These are phyloP conservation scores for Psammodynastes pulverulentus DNA, from an alignment of 2,113 vertebrate genomes.

Conservation along the genomic window DNA sequence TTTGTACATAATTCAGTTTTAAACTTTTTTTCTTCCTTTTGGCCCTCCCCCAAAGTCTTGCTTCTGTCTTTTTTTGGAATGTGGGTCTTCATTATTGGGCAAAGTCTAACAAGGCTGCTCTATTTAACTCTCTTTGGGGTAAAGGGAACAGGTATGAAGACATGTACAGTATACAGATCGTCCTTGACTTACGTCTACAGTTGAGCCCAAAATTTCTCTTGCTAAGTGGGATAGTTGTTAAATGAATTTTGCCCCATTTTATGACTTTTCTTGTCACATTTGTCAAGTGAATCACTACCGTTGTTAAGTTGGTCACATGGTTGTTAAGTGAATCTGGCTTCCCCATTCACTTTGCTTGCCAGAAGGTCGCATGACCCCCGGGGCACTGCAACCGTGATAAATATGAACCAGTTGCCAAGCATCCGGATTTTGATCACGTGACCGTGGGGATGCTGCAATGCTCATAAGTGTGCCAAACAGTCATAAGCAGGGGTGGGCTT, in stretches of 20 bases:
- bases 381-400: not conserved
- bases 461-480: not conserved
- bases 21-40: not conserved
- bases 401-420: not conserved
- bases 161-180: not conserved
- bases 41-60: not conserved
- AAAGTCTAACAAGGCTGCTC: not conserved
- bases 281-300: not conserved
- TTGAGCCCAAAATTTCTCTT: not conserved
- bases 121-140: not conserved
- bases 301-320: not conserved
- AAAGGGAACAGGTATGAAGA: not conserved
- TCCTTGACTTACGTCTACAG: not conserved
- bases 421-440: not conserved
- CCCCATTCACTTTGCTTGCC: not conserved
- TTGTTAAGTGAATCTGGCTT: not conserved
- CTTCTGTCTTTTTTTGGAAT: not conserved
- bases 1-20: not conserved
- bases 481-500: too few species aligned
- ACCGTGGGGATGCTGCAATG: not conserved
- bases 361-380: not conserved
- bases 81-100: not conserved
- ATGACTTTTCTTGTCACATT: not conserved
- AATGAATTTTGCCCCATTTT: not conserved
- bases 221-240: not conserved